Evolutionary conservation across 2,888 invertebrate genomes (phyloP), one percentile per base, ranked within the genome.

Genomic region (Drosophila niveifrons): DNA sequence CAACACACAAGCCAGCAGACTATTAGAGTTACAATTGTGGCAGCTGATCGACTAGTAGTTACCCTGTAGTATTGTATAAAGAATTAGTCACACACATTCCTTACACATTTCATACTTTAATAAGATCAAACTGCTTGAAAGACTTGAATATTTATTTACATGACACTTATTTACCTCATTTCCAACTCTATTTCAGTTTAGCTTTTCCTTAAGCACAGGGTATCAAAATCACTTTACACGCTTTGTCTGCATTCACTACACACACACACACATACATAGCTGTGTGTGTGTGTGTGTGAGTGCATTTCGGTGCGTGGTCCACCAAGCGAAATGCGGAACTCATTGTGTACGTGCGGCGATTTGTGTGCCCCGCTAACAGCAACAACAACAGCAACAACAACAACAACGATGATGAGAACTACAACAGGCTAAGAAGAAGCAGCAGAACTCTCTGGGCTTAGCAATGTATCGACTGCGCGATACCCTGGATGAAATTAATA

Each of bases 321-420:
- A 43, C 55, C 34, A 61, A 65, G 56, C 46, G 28, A 55, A 72
- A 63, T 62, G 48, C 74, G 64, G 78, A 73, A 74, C 58, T 69
- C 58, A 59, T 70, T 74, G 63, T 52, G 71, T 88, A 88, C 82
- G 88, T 82, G 85, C 81, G 64, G 61, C 78, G 67, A 80, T 81
- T 81, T 67, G 63, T 73, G 74, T 53, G 9, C 15, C 13, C 39
- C 39, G 52, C 39, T 43, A 50, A 47, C 31, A 69, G 53, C 61
- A 50, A 36, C 34, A 11, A 18, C 29, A 23, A 43, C 50, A 39
- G 55, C 15, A 28, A 31, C 31, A 46, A 48, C 41, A 56, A 31
- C 47, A 48, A 46, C 29, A 68, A 59, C 56, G 44, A 17, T 36
- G 47, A 51, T 36, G 47, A 51, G 18, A 31, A 34, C 36, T 48